Conservation (phyloP, 1,140 invertebrate genomes). For the Plectrocnemia conspersa region DNA sequence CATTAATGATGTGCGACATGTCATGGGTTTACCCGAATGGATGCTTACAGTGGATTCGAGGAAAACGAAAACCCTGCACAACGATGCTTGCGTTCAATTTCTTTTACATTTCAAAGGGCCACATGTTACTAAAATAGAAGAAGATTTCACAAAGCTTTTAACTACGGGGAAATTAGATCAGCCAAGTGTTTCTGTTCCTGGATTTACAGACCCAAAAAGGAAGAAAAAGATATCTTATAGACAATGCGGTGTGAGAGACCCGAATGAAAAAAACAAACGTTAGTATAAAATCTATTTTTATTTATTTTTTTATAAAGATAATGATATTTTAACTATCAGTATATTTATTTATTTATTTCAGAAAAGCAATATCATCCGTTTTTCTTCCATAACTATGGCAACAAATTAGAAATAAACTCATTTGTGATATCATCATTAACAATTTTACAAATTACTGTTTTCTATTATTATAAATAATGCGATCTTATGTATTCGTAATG, state of each 20-base stretch:
- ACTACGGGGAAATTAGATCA: conserved; percentile 65
- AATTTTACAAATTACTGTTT: no score
- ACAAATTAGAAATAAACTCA: no score
- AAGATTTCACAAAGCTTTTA: conserved; percentile 62
- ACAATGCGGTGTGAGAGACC: conserved; percentile 67
- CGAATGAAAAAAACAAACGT: conserved; percentile 57
- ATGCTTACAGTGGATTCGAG: conserved; percentile 80
- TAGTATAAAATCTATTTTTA: not conserved
- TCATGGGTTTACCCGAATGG: conserved; percentile 86
- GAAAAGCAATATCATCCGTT: not conserved
- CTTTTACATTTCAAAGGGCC: conserved; percentile 83
- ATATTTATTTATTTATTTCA: not conserved
- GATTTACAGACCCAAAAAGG: conserved; percentile 65
- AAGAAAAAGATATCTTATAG: conserved; percentile 67
- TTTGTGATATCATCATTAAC: no score
- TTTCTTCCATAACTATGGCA: not conserved
- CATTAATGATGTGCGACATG: conserved; percentile 72
- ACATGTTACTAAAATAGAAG: conserved; percentile 67
- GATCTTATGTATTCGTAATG: no score
- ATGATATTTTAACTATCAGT: not conserved
- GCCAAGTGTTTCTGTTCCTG: conserved; percentile 73
- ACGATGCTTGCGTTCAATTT: conserved; percentile 80
- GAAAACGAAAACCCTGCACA: conserved; percentile 70
- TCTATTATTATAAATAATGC: no score
- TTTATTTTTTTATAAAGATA: not conserved